Conservation (phyloP, 2,113 vertebrate species). For the Bettongia penicillata region DNA sequence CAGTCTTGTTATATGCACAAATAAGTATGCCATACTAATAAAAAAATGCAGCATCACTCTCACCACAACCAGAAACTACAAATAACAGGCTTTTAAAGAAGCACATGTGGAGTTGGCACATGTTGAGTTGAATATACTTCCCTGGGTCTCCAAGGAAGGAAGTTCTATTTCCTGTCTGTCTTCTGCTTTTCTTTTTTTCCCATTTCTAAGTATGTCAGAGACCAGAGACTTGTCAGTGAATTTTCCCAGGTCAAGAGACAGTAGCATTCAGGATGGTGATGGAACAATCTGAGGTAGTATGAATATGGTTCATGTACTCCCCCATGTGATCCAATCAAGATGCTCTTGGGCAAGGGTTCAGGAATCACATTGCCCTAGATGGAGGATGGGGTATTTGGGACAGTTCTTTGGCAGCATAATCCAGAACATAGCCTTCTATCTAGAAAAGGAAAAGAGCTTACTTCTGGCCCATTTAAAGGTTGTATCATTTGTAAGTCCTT, state of each 20-base stretch:
- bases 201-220: not conserved
- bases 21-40: not conserved
- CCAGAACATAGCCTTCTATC: not conserved
- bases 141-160: not conserved
- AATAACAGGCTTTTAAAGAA: not conserved
- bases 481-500: not conserved
- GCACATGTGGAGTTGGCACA: not conserved
- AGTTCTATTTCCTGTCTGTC: too few relatives aligned
- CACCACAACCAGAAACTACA: not conserved
- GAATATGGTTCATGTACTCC: not conserved
- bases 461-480: not conserved
- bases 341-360: not conserved
- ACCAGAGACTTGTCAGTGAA: not conserved
- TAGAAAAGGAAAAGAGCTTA: not conserved
- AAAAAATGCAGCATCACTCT: not conserved
- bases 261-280: not conserved
- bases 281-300: not conserved
- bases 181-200: not conserved
- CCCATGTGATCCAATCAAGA: not conserved
- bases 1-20: not conserved
- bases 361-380: not conserved
- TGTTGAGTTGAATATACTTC: not conserved
- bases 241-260: not conserved
- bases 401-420: not conserved
- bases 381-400: not conserved